Percentiles rank a stretch among this genome's conserved stretches.
These are phyloP conservation scores for Pseudorasbora parva DNA, from an alignment of 2,113 vertebrate genomes.

Conservation along the genomic window DNA sequence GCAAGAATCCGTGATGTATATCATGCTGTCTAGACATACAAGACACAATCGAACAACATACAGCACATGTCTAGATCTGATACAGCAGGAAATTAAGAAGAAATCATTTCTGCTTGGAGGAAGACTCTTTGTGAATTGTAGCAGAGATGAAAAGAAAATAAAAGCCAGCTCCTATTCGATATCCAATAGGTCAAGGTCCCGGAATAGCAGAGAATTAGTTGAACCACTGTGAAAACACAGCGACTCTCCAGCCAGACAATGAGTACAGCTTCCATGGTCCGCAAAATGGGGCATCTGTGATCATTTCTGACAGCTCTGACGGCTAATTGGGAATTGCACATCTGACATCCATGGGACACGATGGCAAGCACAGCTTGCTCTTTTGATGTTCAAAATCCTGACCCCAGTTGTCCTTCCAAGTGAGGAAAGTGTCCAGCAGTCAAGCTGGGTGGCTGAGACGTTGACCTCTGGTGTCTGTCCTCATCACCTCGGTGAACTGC, in stretches of 20 bases:
- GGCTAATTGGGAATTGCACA: conserved; percentile 69
- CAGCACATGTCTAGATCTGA: neutral
- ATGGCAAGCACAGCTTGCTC: conserved; percentile 73
- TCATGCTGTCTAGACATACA: neutral
- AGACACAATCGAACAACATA: conserved; percentile 2
- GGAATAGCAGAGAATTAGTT: neutral
- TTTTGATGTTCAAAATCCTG: conserved; percentile 73
- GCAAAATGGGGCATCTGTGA: conserved; percentile 26
- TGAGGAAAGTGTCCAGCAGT: conserved; percentile 68
- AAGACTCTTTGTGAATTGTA: conserved; percentile 6
- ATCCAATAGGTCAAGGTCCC: conserved; percentile 17
- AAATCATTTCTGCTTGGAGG: neutral
- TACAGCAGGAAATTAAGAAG: neutral
- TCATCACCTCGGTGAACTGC: conserved; percentile 24
- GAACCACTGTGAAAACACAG: conserved; percentile 5
- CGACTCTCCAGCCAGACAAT: neutral
- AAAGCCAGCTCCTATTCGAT: conserved; percentile 12
- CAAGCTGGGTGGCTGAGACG: conserved; percentile 57
- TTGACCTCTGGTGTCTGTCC: conserved; percentile 46
- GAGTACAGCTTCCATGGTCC: neutral
- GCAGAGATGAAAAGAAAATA: neutral
- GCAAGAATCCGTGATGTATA: conserved; percentile 8
- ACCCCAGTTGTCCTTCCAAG: conserved; percentile 79
- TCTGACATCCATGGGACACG: conserved; percentile 64
- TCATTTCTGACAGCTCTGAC: conserved; percentile 62